Base-by-base conservation (phyloP, 2,888 invertebrate genomes). In the Mactromeris polynyma region DNA sequence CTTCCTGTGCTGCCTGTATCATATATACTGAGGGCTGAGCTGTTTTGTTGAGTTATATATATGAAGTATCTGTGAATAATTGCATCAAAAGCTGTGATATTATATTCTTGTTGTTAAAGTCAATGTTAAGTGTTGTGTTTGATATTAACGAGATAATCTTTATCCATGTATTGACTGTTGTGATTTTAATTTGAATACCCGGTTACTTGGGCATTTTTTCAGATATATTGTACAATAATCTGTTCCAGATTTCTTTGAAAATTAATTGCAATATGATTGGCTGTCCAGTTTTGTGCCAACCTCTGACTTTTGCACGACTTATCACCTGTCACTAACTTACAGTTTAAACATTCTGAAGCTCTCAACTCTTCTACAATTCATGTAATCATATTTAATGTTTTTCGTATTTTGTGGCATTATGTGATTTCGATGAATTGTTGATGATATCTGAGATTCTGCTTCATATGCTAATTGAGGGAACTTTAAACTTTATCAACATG, bases 51-150 rank as follows among this genome's bases (percentile, higher is more conserved):
- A 33, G 9, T 9, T 6, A 2, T 69, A 2, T 73, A 36, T 19
- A 36, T 73, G 33, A 19, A 11, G 9, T 26, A 26, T 64, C 58
- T 64, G 58, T 64, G 58, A 36, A 17, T 73, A 36, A 33, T 33
- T 73, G 36, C 33, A 73, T 36, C 33, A 14, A 36, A 73, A 36
- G 17, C 73, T 73, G 73, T 73, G 73, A 73, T 73, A 58, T 58
- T 58, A n/a, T 58, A 26, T 26, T 73, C 73, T 64, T 46, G 26
- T 64, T 73, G 73, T 73, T 73, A 73, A 73, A 73, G 73, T 73
- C 73, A 73, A 19, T 73, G 33, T 73, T 36, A 33, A 33, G 26
- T 73, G 73, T 73, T 73, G 36, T 73, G 73, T 73, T 36, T 36
- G 36, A 33, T 73, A 73, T 73, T 73, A 33, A 33, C 26, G 36